Conservation (phyloP, 1,140 invertebrate genomes). For the Nephila pilipes region DNA sequence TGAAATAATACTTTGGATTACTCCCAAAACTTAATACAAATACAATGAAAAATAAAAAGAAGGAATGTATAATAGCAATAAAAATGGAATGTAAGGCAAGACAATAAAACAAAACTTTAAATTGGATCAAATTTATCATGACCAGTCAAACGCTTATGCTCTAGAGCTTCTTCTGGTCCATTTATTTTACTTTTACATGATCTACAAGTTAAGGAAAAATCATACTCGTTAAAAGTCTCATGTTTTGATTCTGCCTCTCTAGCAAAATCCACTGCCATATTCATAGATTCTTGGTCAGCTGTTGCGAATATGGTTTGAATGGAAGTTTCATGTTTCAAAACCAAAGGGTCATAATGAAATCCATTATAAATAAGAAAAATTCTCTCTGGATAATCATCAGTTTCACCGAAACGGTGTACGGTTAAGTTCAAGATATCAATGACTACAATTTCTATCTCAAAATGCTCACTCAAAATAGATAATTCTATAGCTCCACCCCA, state of each 20-base stretch:
- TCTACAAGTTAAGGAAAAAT: conserved; percentile 91
- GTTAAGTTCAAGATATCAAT: conserved; percentile 94
- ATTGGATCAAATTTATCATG: conserved; percentile 93
- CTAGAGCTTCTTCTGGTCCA: conserved; percentile 89
- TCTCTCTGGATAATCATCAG: conserved; percentile 90
- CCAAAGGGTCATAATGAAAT: conserved; percentile 97
- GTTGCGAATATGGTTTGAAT: conserved; percentile 91
- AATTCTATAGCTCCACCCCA: conserved; percentile 98
- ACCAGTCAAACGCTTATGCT: conserved; percentile 91
- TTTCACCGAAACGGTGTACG: conserved; percentile 96
- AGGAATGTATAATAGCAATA: background rate
- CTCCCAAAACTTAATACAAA: background rate
- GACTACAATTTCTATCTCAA: conserved; percentile 95
- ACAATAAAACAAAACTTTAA: background rate
- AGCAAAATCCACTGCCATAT: conserved; percentile 91
- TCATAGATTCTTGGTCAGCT: conserved; percentile 87
- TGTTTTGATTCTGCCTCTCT: conserved; percentile 92
- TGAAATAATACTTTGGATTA: too few species aligned
- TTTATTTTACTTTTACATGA: conserved; percentile 88
- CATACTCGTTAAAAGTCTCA: conserved; percentile 93
- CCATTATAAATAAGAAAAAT: conserved; percentile 97
- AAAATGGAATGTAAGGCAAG: conserved; percentile 1
- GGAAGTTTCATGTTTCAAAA: conserved; percentile 86
- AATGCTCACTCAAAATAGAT: conserved; percentile 92
- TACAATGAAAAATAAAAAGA: background rate